Conservation (phyloP, 2,888 invertebrate genomes). For the Plusia festucae region DNA sequence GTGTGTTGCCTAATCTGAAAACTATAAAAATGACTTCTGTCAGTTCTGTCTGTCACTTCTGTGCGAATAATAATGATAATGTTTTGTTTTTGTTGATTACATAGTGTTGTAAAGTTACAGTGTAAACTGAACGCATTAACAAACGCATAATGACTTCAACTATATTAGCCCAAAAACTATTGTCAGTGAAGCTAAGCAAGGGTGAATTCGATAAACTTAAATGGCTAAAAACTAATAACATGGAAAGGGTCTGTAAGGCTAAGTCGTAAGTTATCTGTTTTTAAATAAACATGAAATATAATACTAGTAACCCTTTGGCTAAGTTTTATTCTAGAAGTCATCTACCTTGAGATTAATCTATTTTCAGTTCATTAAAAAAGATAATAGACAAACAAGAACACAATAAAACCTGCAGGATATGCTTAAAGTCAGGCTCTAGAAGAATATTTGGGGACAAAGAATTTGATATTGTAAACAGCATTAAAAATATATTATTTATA, state of each 20-base stretch:
- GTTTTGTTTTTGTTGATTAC: not conserved
- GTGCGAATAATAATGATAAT: too few species aligned
- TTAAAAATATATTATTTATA: slow-evolving; percentile 59
- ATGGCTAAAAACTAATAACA: slow-evolving; percentile 52
- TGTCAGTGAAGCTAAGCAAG: slow-evolving; percentile 58
- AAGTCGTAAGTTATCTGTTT: slow-evolving; percentile 36
- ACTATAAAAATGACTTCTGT: too few species aligned
- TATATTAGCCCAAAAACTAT: slow-evolving; percentile 59
- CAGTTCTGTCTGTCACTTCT: too few species aligned
- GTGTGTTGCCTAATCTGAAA: too few species aligned
- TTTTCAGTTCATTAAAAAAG: slow-evolving; percentile 45
- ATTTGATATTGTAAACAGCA: slow-evolving; percentile 46
- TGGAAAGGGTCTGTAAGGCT: slow-evolving; percentile 38
- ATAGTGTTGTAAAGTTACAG: not conserved
- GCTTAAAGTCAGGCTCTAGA: slow-evolving; percentile 57
- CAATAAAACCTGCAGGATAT: slow-evolving; percentile 59
- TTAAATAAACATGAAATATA: not conserved
- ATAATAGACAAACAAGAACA: slow-evolving; percentile 27
- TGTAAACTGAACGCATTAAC: too few species aligned
- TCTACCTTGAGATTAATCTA: not conserved
- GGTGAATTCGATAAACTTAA: slow-evolving; percentile 60
- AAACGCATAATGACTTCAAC: slow-evolving; percentile 49
- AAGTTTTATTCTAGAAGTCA: too few species aligned
- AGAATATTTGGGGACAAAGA: slow-evolving; percentile 53
- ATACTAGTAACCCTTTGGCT: not conserved